Percentiles rank a stretch among this genome's conserved stretches.
phyloP scores from a whole-genome alignment of 2,797 vertebrate species.

The Danio jaintianensis region DNA sequence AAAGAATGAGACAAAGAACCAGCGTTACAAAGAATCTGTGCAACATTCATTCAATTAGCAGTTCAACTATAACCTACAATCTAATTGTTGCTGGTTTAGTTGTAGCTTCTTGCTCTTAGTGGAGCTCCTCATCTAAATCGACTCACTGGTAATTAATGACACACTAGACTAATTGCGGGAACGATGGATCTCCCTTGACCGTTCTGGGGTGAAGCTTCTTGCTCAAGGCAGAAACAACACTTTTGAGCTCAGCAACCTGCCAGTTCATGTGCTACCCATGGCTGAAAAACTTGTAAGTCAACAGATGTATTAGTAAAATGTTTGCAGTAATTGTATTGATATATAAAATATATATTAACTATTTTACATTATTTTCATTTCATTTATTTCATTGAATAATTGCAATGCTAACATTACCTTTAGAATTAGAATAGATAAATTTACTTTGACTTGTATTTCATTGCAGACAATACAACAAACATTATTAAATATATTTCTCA shows the following conservation, averaged over 20 bases:
- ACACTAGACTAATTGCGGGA: background rate
- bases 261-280: background rate
- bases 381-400: too few relatives aligned
- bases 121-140: background rate
- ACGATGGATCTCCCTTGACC: background rate
- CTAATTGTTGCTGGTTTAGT: constrained; percentile 2
- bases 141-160: constrained; percentile 10
- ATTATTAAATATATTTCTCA: too few relatives aligned
- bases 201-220: constrained; percentile 17
- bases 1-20: constrained; percentile 51
- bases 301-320: background rate
- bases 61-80: constrained; percentile 22
- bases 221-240: background rate
- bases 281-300: background rate
- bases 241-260: background rate
- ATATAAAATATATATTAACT: background rate
- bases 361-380: too few relatives aligned
- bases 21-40: background rate
- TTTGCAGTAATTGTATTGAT: background rate
- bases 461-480: too few relatives aligned
- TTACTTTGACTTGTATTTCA: too few relatives aligned
- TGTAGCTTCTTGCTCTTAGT: background rate
- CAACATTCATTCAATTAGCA: background rate
- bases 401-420: too few relatives aligned
- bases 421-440: too few relatives aligned